Percentiles rank a stretch among this genome's conserved stretches.
Evolutionary conservation across 2,113 vertebrate species (phyloP).

Genomic region (Pogona vitticeps): DNA sequence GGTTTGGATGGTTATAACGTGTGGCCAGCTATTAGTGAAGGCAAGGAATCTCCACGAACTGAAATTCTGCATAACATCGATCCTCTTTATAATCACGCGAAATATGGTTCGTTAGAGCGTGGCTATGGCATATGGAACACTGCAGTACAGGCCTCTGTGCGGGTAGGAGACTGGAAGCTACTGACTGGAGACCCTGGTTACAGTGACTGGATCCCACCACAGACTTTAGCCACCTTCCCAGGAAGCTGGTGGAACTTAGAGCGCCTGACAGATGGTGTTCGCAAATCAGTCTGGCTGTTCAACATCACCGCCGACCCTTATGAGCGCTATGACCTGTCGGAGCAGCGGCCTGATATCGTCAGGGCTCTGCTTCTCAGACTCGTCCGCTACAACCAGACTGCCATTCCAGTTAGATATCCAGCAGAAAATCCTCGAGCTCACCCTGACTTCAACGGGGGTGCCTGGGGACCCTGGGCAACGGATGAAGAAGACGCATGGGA

Average conservation of each 20-base stretch:
- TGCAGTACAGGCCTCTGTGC: conserved; percentile 90
- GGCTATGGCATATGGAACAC: conserved; percentile 96
- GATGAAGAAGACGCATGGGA: conserved; percentile 88
- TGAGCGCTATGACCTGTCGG: conserved; percentile 87
- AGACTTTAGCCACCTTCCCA: conserved; percentile 88
- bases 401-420: conserved; percentile 93
- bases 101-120: conserved; percentile 84
- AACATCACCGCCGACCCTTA: conserved; percentile 94
- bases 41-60: conserved; percentile 85
- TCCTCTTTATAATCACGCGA: conserved; percentile 90
- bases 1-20: conserved; percentile 89
- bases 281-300: conserved; percentile 93
- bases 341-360: conserved; percentile 87
- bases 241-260: conserved; percentile 95
- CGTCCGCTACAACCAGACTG: conserved; percentile 88
- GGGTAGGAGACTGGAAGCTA: conserved; percentile 94
- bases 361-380: conserved; percentile 85
- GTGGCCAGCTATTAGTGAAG: conserved; percentile 93
- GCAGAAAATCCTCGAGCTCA: conserved; percentile 92
- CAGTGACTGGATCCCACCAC: conserved; percentile 94
- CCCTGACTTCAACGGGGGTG: conserved; percentile 90
- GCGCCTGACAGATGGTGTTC: conserved; percentile 78
- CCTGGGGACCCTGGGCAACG: conserved; percentile 93
- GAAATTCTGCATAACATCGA: conserved; percentile 98
- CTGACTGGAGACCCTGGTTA: conserved; percentile 94